Evolutionary conservation across 2,797 vertebrate genomes (phyloP).

Genomic region (Mastacembelus armatus): DNA sequence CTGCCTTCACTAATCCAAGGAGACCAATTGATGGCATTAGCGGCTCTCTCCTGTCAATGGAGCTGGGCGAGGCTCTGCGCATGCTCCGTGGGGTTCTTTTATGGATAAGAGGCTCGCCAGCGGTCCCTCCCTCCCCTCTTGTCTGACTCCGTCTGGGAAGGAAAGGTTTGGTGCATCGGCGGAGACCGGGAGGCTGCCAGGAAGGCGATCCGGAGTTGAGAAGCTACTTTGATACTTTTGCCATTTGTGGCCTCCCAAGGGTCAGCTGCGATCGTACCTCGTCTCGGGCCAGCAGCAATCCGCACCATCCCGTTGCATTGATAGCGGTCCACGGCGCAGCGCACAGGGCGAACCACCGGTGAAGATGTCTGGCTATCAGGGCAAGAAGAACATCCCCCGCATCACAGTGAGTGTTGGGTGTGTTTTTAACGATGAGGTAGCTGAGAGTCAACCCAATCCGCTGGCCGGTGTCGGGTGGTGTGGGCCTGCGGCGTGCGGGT

Average conservation of each 20-base stretch:
- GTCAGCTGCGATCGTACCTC: conserved; percentile 26
- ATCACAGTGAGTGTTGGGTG: conserved; percentile 94
- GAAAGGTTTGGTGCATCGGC: conserved; percentile 84
- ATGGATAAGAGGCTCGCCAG: conserved; percentile 71
- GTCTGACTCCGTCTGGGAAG: conserved; percentile 81
- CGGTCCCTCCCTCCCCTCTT: conserved; percentile 71
- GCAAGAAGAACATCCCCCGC: conserved; percentile 99
- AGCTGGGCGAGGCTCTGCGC: conserved; percentile 91
- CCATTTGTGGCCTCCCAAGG: conserved; percentile 39
- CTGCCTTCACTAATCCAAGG: conserved; percentile 61
- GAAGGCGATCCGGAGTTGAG: conserved; percentile 65
- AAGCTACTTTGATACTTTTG: conserved; percentile 39
- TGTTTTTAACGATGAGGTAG: background rate
- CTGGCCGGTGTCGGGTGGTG: conserved; percentile 1
- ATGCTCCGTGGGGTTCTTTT: conserved; percentile 82
- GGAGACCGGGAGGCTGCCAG: conserved; percentile 78
- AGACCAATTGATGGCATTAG: conserved; percentile 75
- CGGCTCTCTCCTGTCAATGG: conserved; percentile 71
- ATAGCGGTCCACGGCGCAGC: conserved; percentile 70
- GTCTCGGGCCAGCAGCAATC: conserved; percentile 44
- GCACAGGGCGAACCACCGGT: conserved; percentile 53
- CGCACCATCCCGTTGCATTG: conserved; percentile 58
- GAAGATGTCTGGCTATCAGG: conserved; percentile 96
- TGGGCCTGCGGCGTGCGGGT: conserved; percentile 62
- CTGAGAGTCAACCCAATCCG: background rate